Percentiles rank a stretch among this genome's conserved stretches.
phyloP scores from a whole-genome alignment of 1,140 invertebrate species.

The Pseudomyrmex cubaensis region DNA sequence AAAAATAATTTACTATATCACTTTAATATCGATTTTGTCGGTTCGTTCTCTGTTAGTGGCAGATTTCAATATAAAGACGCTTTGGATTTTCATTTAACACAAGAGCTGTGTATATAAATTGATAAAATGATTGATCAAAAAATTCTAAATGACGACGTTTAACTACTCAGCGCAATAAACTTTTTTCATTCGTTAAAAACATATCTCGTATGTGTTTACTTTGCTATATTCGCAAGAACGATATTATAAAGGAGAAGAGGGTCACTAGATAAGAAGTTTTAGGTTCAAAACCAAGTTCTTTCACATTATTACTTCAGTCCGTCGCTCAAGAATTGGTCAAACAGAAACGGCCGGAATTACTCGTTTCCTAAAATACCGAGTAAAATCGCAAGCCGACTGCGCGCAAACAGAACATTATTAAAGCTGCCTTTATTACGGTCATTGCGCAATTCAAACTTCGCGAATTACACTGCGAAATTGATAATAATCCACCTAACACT shows the following conservation, averaged over 20 bases:
- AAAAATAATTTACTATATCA: constrained; percentile 78
- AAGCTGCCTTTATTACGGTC: constrained; percentile 63
- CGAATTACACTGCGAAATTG: constrained; percentile 39
- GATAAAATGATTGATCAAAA: no score
- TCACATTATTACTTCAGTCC: constrained; percentile 65
- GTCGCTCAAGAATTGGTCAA: constrained; percentile 73
- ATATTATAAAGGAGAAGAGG: no score
- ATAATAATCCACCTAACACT: constrained; percentile 41
- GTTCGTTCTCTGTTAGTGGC: neutral
- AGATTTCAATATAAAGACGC: constrained; percentile 19
- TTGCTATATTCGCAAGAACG: no score
- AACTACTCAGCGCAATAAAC: no score
- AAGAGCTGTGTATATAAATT: no score
- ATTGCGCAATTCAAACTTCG: neutral
- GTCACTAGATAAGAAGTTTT: no score
- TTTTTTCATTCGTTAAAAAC: no score
- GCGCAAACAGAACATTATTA: constrained; percentile 63
- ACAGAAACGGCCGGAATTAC: constrained; percentile 65
- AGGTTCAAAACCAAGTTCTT: no score
- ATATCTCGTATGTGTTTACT: no score
- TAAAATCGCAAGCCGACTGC: constrained; percentile 44
- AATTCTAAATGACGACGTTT: no score
- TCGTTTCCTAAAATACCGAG: constrained; percentile 33
- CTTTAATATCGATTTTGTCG: constrained; percentile 75
- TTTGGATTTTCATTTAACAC: no score